Conservation (phyloP, 2,888 invertebrate genomes). For the Mechanitis messenoides region DNA sequence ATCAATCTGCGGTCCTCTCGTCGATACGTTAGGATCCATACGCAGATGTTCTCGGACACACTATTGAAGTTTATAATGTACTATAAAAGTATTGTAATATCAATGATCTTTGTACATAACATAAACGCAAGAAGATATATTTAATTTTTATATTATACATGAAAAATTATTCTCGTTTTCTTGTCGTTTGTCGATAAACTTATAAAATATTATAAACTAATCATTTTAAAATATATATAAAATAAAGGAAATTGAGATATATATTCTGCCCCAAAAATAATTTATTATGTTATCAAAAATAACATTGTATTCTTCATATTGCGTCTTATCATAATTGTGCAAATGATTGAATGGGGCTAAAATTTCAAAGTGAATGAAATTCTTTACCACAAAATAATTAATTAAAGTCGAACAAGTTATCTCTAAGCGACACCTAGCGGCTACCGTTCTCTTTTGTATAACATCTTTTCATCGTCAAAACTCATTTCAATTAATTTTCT, state of each 20-base stretch:
- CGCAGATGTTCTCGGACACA: constrained; percentile 59
- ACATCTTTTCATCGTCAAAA: constrained; percentile 74
- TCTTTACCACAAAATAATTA: constrained; percentile 71
- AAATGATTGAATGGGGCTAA: constrained; percentile 51
- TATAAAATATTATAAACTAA: too few relatives aligned
- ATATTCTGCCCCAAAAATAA: too few relatives aligned
- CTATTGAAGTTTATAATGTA: background rate
- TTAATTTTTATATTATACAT: too few relatives aligned
- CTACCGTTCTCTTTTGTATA: constrained; percentile 66
- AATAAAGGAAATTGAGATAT: too few relatives aligned
- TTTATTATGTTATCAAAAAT: background rate
- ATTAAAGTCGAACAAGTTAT: constrained; percentile 74
- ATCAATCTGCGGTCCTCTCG: constrained; percentile 63
- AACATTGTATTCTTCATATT: constrained; percentile 36
- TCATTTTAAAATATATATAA: too few relatives aligned
- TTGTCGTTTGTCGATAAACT: too few relatives aligned
- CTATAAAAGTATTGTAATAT: too few relatives aligned
- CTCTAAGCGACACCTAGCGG: constrained; percentile 72
- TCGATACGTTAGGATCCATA: constrained; percentile 57
- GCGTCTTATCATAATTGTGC: constrained; percentile 54
- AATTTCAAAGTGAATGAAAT: constrained; percentile 66
- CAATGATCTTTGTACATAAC: too few relatives aligned
- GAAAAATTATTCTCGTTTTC: too few relatives aligned
- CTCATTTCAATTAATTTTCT: constrained; percentile 77
- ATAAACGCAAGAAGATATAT: too few relatives aligned